Percentiles rank a stretch among this genome's conserved stretches.
Evolutionary conservation across 2,888 invertebrate genomes (phyloP).

Genomic region (Tachina grossa): DNA sequence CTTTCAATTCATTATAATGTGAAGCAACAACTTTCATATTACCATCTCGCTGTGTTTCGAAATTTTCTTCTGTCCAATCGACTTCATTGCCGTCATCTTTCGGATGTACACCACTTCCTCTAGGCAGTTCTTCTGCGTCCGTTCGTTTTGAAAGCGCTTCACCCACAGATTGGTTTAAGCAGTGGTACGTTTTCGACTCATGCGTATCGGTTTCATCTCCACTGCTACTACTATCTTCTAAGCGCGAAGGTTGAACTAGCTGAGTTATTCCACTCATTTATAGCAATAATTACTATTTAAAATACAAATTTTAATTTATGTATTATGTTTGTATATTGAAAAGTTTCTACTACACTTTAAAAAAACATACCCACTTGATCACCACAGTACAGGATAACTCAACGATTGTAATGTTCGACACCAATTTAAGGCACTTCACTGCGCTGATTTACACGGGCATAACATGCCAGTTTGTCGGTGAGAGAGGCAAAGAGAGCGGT

Average conservation of each 20-base stretch:
- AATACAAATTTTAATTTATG: background rate
- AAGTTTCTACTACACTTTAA: no score
- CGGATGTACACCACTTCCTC: background rate
- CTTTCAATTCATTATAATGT: conserved; percentile 96
- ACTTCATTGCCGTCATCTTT: conserved; percentile 44
- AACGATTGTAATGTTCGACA: no score
- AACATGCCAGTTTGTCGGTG: no score
- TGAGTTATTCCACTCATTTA: conserved; percentile 53
- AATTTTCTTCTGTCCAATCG: conserved; percentile 39
- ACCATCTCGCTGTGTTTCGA: conserved; percentile 65
- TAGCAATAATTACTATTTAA: background rate
- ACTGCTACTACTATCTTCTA: conserved; percentile 65
- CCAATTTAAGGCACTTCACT: no score
- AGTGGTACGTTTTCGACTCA: conserved; percentile 1
- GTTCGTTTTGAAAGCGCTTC: background rate
- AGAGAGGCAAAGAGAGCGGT: no score
- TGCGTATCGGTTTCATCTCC: conserved; percentile 53
- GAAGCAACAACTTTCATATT: conserved; percentile 87
- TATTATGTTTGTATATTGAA: background rate
- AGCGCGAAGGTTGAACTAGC: background rate
- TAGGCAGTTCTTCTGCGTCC: background rate
- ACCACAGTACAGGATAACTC: no score
- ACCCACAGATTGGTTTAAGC: background rate
- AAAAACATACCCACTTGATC: no score
- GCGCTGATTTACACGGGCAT: no score